Percentiles rank a stretch among this genome's conserved stretches.
Evolutionary conservation across 2,797 vertebrate species (phyloP).

Genomic region (Sciaenops ocellatus): DNA sequence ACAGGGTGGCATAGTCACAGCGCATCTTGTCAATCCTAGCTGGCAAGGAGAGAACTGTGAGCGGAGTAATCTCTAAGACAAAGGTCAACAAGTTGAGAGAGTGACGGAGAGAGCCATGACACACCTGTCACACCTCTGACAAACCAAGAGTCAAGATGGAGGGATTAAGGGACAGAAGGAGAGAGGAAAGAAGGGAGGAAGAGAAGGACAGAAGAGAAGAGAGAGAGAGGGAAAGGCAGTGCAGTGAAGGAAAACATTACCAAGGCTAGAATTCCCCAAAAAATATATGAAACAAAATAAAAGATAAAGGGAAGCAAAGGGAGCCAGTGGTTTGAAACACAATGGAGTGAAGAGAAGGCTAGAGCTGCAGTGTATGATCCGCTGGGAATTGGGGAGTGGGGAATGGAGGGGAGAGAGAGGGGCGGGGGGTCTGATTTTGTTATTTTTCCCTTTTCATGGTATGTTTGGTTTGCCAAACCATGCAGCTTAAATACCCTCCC

Average conservation of each 20-base stretch:
- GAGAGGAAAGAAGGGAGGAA: conserved; percentile 38
- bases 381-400: conserved; percentile 58
- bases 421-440: conserved; percentile 60
- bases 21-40: conserved; percentile 72
- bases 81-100: conserved; percentile 83
- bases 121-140: conserved; percentile 82
- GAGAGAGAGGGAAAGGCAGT: conserved; percentile 51
- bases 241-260: conserved; percentile 66
- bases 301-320: conserved; percentile 66
- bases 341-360: conserved; percentile 63
- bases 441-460: conserved; percentile 79
- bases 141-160: conserved; percentile 52
- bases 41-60: conserved; percentile 63
- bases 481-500: conserved; percentile 71
- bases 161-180: conserved; percentile 22
- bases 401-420: conserved; percentile 9
- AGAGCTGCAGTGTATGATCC: conserved; percentile 65
- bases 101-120: conserved; percentile 77
- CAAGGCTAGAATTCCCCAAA: conserved; percentile 27
- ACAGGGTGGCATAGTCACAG: conserved; percentile 71
- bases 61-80: conserved; percentile 79
- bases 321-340: conserved; percentile 73
- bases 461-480: conserved; percentile 77
- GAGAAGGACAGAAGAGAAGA: conserved; percentile 35
- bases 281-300: conserved; percentile 65